Base-by-base conservation (phyloP, 1,140 invertebrate species). In the Brachionus angularis region DNA sequence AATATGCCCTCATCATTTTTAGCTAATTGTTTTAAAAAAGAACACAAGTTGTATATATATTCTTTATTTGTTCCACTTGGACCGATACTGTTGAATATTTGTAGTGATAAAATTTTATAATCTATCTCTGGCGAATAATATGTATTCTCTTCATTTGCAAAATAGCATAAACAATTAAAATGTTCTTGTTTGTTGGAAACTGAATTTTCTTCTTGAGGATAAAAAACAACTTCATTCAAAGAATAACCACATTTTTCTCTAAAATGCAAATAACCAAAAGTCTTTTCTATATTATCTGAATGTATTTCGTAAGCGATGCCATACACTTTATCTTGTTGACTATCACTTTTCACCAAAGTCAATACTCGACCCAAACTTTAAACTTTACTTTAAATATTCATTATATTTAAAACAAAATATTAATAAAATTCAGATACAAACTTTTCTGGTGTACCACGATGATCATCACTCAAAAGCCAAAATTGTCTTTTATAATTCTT, bases 31-130 rank as follows among this genome's bases (percentile, higher is more conserved):
- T 42, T 67, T 8, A 67, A 18, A 8, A 42, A 5, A 31, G 46
- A 2, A 47, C 62, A 67, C 27, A 67, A 29, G 29, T 67, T 67
- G 23, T 33, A 47, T 23, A 67, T 34, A 47, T 67, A 67, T 47
- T 67, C 62, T 47, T 46, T 47, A 23, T 67, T 67, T 29, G 62
- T 67, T 29, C 62, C 62, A 67, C 62, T 67, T 3, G 62, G 62
- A 10, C 62, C 62, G 16, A 67, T 36, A 47, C 42, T 47, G 31
- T 50, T 67, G 23, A 34, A 34, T 29, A 67, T 67, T 67, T 67
- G 62, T 12, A 21, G n/a, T 23, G 39, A 47, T 21, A 67, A 16
- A 2, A 47, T 29, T 29, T 27, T 67, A 29, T 34, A 21, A 50
- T 67, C 62, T 14, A 47, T n/a, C 10, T 18, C 36, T 21, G 47